Conservation (phyloP, 2,797 vertebrate genomes). For the Ctenochaetus hawaiiensis region DNA sequence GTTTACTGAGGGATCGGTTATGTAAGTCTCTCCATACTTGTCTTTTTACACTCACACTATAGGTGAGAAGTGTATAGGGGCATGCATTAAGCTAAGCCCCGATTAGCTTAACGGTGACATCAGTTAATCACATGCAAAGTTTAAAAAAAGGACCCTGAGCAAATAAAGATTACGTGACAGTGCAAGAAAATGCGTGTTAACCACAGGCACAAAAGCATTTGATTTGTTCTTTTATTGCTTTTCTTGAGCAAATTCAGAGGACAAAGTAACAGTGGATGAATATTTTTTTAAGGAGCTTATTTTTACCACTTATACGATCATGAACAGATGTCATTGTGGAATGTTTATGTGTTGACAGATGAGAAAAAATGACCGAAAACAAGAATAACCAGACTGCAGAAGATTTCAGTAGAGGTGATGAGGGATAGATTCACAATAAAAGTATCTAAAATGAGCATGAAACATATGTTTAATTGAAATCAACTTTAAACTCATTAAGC, state of each 20-base stretch:
- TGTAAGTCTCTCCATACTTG: constrained; percentile 36
- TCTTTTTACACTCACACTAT: constrained; percentile 42
- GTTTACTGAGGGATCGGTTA: constrained; percentile 43
- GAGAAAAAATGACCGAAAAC: neutral
- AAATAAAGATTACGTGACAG: neutral
- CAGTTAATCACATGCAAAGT: constrained; percentile 17
- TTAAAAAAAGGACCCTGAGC: constrained; percentile 1
- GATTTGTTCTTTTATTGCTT: neutral
- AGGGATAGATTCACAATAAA: neutral
- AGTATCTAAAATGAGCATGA: neutral
- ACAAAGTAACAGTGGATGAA: neutral
- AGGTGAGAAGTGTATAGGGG: constrained; percentile 18
- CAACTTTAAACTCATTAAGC: constrained; percentile 17
- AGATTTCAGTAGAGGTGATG: neutral
- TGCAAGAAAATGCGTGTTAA: neutral
- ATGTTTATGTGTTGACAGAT: too few species aligned
- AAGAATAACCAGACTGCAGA: neutral
- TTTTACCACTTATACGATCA: neutral
- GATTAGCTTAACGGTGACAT: constrained; percentile 35
- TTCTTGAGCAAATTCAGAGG: constrained; percentile 8
- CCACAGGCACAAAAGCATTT: neutral
- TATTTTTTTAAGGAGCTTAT: neutral
- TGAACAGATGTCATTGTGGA: too few species aligned
- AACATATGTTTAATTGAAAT: constrained; percentile 22
- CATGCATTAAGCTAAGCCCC: constrained; percentile 8